Percentiles rank a stretch among this genome's conserved stretches.
phyloP scores from a whole-genome alignment of 1,140 invertebrate genomes.

The Harlomillsia oculata region DNA sequence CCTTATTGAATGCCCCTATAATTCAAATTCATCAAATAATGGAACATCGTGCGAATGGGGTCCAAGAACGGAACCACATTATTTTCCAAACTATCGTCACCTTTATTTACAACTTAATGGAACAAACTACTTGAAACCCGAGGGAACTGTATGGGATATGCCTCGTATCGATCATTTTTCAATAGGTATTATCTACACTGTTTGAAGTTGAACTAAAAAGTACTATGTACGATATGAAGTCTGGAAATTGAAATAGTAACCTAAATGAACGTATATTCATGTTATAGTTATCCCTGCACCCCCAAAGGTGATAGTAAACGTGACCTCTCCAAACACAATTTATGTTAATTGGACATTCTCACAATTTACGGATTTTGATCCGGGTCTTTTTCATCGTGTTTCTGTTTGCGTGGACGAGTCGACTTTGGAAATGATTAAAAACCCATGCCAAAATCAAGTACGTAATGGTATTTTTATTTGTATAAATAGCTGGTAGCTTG shows the following conservation, averaged over 20 bases:
- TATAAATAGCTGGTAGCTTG: no score
- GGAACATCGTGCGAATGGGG: conserved; percentile 30
- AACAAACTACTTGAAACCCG: conserved; percentile 21
- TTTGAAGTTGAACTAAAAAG: not conserved
- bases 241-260: no score
- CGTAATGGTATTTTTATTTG: no score
- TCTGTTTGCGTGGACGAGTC: conserved; percentile 15
- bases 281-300: conserved; percentile 20
- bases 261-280: not conserved
- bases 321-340: conserved; percentile 14
- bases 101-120: conserved; percentile 18
- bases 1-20: no score
- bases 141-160: conserved; percentile 21
- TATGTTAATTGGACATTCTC: conserved; percentile 26
- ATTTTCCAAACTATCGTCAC: conserved; percentile 9
- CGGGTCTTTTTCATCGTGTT: conserved; percentile 27
- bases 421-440: no score
- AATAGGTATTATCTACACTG: conserved; percentile 14
- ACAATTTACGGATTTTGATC: conserved; percentile 22
- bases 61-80: conserved; percentile 22
- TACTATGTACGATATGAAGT: not conserved
- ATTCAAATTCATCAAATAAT: no score
- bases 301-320: conserved; percentile 2
- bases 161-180: conserved; percentile 23
- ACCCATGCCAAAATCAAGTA: no score